These are phyloP conservation scores for Seriola quinqueradiata DNA, from an alignment of 2,113 vertebrate species.

Conservation along the genomic window DNA sequence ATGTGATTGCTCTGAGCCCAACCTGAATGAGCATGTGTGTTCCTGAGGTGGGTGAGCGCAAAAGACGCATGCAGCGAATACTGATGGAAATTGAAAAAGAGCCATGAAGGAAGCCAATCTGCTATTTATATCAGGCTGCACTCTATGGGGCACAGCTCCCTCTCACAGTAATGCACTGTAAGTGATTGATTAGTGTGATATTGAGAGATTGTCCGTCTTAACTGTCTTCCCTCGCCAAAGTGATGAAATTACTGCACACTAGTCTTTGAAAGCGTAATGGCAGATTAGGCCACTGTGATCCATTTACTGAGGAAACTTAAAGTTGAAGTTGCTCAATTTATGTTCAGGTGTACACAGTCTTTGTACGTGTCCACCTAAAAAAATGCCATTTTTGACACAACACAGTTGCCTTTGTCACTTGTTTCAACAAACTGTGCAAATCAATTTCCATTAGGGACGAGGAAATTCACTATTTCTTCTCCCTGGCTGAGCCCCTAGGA, in stretches of 20 bases:
- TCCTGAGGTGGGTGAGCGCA: slow-evolving; percentile 59
- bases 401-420: slow-evolving; percentile 44
- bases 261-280: slow-evolving; percentile 76
- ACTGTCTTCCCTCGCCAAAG: slow-evolving; percentile 65
- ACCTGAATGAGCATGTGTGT: slow-evolving; percentile 69
- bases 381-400: slow-evolving; percentile 55
- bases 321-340: slow-evolving; percentile 44
- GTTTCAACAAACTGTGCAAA: slow-evolving; percentile 66
- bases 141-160: slow-evolving; percentile 65
- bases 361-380: slow-evolving; percentile 34
- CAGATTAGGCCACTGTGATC: slow-evolving; percentile 74
- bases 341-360: slow-evolving; percentile 27
- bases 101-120: slow-evolving; percentile 71
- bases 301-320: slow-evolving; percentile 64
- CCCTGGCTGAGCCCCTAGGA: slow-evolving; percentile 40
- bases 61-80: slow-evolving; percentile 68
- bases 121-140: slow-evolving; percentile 80
- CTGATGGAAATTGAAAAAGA: slow-evolving; percentile 73
- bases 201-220: slow-evolving; percentile 76
- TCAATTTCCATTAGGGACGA: slow-evolving; percentile 63
- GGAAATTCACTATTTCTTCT: slow-evolving; percentile 43
- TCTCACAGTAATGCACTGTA: slow-evolving; percentile 80
- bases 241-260: slow-evolving; percentile 79
- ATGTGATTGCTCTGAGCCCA: slow-evolving; percentile 26
- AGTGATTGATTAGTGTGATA: slow-evolving; percentile 82